Evolutionary conservation across 2,888 invertebrate genomes (phyloP).

Genomic region (Nomada ferruginata): DNA sequence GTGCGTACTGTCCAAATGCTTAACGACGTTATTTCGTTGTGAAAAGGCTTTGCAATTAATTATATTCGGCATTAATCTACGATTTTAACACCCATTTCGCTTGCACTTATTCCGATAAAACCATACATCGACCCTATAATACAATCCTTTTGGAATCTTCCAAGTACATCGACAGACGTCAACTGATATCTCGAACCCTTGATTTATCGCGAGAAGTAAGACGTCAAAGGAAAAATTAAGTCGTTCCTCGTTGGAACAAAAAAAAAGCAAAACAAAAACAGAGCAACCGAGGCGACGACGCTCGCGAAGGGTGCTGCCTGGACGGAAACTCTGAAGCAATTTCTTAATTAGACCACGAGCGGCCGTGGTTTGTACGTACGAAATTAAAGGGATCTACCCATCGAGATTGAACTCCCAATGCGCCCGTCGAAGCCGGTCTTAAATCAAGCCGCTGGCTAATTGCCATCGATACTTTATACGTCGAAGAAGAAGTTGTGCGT

Average conservation of each 20-base stretch:
- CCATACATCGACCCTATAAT: too few relatives aligned
- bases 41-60: background rate
- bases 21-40: background rate
- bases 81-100: background rate
- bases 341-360: constrained; percentile 58
- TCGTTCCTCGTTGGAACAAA: constrained; percentile 10
- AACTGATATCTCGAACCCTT: background rate
- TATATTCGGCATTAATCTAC: background rate
- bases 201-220: background rate
- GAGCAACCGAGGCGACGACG: background rate
- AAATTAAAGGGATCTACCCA: constrained; percentile 56
- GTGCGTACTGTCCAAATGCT: constrained; percentile 17
- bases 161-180: too few relatives aligned
- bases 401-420: constrained; percentile 47
- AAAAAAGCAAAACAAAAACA: background rate
- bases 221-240: constrained; percentile 1
- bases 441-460: constrained; percentile 68
- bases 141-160: too few relatives aligned
- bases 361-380: constrained; percentile 32
- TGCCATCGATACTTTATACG: constrained; percentile 66
- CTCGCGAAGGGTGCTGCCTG: background rate
- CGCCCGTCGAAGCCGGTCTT: constrained; percentile 56
- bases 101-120: background rate
- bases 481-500: constrained; percentile 23
- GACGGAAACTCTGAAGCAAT: constrained; percentile 36